Conservation (phyloP, 2,113 vertebrate species). For the Nesoenas mayeri region DNA sequence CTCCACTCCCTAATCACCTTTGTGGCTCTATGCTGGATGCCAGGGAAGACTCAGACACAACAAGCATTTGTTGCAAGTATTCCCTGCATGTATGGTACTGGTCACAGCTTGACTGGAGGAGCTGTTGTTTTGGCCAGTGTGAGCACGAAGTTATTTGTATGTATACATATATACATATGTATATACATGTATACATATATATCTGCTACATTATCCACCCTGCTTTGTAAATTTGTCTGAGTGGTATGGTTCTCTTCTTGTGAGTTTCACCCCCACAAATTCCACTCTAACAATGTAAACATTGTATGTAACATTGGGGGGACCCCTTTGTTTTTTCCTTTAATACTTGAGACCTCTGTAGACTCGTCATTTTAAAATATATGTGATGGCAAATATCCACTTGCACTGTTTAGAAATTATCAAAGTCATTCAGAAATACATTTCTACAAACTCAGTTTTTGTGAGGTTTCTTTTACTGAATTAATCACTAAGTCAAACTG, state of each 20-base stretch:
- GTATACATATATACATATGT: too few species aligned
- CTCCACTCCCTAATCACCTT: too few species aligned
- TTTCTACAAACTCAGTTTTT: not conserved
- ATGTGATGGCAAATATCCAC: not conserved
- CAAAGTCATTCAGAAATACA: not conserved
- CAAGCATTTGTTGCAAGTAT: not conserved
- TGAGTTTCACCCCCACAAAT: not conserved
- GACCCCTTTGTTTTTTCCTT: not conserved
- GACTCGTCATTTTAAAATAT: not conserved
- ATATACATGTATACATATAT: too few species aligned
- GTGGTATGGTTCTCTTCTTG: not conserved
- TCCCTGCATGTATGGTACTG: not conserved
- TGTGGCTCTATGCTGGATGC: too few species aligned
- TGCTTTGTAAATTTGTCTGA: not conserved
- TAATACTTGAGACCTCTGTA: not conserved
- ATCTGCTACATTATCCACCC: not conserved
- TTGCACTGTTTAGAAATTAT: not conserved
- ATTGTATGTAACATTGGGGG: not conserved
- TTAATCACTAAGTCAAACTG: not conserved
- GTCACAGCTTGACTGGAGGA: not conserved
- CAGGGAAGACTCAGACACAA: not conserved
- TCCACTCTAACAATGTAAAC: accelerated
- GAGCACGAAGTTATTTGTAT: not conserved
- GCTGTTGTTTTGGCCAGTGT: not conserved
- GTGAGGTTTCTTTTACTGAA: not conserved